Percentiles rank a stretch among this genome's conserved stretches.
phyloP scores from a whole-genome alignment of 2,113 vertebrate genomes.

The Leptobrachium leishanense region DNA sequence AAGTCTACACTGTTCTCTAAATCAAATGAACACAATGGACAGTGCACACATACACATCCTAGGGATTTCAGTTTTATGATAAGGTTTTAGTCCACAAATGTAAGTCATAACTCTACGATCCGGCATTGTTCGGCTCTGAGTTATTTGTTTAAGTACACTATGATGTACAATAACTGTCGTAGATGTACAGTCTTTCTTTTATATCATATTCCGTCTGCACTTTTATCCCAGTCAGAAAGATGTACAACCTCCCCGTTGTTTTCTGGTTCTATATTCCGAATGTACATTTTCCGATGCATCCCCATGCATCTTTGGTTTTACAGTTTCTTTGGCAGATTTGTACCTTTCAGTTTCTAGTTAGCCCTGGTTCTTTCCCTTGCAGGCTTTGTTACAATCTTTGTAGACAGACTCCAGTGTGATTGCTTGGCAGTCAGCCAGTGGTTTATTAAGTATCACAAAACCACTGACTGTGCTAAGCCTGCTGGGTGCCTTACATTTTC shows the following conservation, averaged over 20 bases:
- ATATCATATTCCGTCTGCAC: not conserved
- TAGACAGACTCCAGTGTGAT: slow-evolving; percentile 36
- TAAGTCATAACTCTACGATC: too few relatives aligned
- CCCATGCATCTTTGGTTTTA: slow-evolving; percentile 27
- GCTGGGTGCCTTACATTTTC: slow-evolving; percentile 31
- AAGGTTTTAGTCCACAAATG: too few relatives aligned
- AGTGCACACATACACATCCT: too few relatives aligned
- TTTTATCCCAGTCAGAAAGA: not conserved
- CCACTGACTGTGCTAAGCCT: slow-evolving; percentile 41
- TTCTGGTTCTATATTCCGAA: not conserved
- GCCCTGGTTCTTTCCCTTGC: slow-evolving; percentile 31
- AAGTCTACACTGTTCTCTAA: too few relatives aligned
- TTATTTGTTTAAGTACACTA: too few relatives aligned
- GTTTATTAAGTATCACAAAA: slow-evolving; percentile 47
- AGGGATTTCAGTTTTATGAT: too few relatives aligned
- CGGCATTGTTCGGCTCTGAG: too few relatives aligned
- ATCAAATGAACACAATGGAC: too few relatives aligned
- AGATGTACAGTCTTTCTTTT: too few relatives aligned
- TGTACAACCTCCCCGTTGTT: slow-evolving; percentile 1
- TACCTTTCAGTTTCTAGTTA: slow-evolving; percentile 45
- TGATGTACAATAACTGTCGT: too few relatives aligned
- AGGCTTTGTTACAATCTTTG: slow-evolving; percentile 45
- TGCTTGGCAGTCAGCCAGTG: slow-evolving; percentile 41
- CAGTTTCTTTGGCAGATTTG: slow-evolving; percentile 39
- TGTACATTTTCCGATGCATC: slow-evolving; percentile 22